A percentile compares a stretch with the other conserved stretches of the same genome.
Conservation (phyloP, 2,888 invertebrate species). For the Azorinus chamasolen region DNA sequence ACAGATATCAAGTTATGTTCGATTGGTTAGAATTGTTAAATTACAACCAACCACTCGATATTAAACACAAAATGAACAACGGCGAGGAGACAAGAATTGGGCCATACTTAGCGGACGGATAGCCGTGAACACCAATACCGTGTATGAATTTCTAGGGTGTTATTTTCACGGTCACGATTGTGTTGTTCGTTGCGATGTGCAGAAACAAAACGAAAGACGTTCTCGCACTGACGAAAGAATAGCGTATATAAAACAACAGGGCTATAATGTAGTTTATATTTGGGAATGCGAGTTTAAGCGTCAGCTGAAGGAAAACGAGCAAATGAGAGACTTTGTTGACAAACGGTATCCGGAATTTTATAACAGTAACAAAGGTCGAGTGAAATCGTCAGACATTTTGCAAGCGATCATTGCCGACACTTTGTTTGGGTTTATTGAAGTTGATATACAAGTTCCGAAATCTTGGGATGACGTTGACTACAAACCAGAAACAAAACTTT, state of each 20-base stretch:
- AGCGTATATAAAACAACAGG: too few species aligned
- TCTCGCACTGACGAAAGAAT: too few species aligned
- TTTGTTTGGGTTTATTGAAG: conserved; percentile 41
- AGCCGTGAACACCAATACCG: too few species aligned
- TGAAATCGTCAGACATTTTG: conserved; percentile 15
- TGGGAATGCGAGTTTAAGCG: too few species aligned
- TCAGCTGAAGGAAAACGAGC: too few species aligned
- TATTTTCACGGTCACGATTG: too few species aligned
- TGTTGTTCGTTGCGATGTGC: too few species aligned
- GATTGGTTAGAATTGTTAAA: conserved; percentile 43
- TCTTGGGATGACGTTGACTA: conserved; percentile 12
- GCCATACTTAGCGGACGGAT: conserved; percentile 44
- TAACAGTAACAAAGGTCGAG: conserved; percentile 9
- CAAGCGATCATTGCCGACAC: conserved; percentile 15
- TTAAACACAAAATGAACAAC: conserved; percentile 30
- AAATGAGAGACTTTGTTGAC: conserved; percentile 25
- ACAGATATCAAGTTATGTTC: conserved; percentile 20
- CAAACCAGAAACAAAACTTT: conserved; percentile 11
- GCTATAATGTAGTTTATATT: too few species aligned
- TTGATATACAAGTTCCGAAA: conserved; percentile 32
- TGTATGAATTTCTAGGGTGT: too few species aligned
- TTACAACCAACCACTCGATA: conserved; percentile 4
- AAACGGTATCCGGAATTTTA: conserved; percentile 5
- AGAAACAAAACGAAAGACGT: too few species aligned
- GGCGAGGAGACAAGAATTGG: conserved; percentile 33